Conservation (phyloP, 2,797 vertebrate genomes). For the Antrozous pallidus region DNA sequence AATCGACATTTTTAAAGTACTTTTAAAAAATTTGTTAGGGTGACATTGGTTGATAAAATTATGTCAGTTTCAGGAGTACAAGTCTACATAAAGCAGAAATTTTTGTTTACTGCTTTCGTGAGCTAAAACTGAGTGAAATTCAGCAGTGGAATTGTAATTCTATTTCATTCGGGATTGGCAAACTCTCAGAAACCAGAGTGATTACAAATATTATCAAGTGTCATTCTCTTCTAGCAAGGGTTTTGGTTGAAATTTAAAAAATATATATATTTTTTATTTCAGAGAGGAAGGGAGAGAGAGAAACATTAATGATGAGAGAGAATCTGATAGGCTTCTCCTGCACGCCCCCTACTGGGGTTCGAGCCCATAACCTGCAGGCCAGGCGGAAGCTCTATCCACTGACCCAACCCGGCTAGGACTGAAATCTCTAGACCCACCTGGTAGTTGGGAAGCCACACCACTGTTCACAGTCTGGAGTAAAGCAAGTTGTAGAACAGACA, state of each 20-base stretch:
- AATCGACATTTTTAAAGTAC: not conserved
- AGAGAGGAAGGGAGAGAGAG: no score
- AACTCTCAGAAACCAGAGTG: not conserved
- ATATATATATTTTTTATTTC: no score
- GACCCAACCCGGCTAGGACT: not conserved
- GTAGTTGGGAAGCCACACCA: not conserved
- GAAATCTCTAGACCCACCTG: not conserved
- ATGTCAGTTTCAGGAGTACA: not conserved
- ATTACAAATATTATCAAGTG: not conserved
- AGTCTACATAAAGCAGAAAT: not conserved
- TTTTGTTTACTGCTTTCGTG: not conserved
- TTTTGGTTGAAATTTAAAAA: not conserved
- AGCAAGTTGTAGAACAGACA: not conserved
- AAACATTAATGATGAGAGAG: no score
- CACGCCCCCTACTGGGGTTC: no score
- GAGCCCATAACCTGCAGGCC: no score
- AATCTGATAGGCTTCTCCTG: no score
- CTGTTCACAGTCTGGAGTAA: not conserved
- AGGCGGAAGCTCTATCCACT: no score
- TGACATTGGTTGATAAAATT: not conserved
- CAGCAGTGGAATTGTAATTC: not conserved
- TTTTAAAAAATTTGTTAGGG: not conserved
- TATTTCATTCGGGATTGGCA: not conserved
- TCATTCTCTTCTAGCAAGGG: not conserved
- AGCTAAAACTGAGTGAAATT: conserved; percentile 8